phyloP scores from a whole-genome alignment of 1,140 invertebrate species.

The Streblospio benedicti region DNA sequence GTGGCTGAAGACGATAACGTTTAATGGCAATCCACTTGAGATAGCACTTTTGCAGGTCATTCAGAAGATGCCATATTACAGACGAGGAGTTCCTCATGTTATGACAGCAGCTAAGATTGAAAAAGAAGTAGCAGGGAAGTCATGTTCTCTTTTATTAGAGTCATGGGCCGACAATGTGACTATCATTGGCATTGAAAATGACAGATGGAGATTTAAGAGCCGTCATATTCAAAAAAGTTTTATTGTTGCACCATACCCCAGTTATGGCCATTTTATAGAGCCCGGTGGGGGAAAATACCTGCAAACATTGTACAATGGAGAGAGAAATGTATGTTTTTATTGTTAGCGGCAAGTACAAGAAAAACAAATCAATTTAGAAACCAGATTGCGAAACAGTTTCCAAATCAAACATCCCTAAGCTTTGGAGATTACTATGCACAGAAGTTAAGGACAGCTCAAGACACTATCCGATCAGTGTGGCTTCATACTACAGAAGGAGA shows the following conservation, averaged over 20 bases:
- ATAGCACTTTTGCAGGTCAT: constrained; percentile 19
- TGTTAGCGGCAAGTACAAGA: constrained; percentile 6
- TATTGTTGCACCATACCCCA: constrained; percentile 31
- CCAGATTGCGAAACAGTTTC: constrained; percentile 25
- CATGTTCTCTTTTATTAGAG: constrained; percentile 23
- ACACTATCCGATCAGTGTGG: constrained; percentile 23
- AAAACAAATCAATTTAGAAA: constrained; percentile 17
- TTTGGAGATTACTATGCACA: no score
- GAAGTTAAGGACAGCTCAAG: no score
- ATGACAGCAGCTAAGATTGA: constrained; percentile 28
- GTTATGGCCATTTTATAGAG: constrained; percentile 24
- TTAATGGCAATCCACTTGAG: constrained; percentile 1
- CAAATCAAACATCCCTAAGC: constrained; percentile 9
- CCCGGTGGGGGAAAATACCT: not conserved
- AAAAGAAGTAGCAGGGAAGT: constrained; percentile 16
- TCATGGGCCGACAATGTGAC: constrained; percentile 16
- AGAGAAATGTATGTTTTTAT: constrained; percentile 24
- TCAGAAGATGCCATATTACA: constrained; percentile 13
- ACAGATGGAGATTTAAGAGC: not conserved
- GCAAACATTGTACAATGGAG: not conserved
- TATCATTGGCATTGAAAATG: constrained; percentile 25
- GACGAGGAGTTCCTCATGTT: constrained; percentile 26
- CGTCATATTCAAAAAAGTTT: not conserved
- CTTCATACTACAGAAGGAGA: constrained; percentile 27
- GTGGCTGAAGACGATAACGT: not conserved